Conservation (phyloP, 2,888 invertebrate species). For the Troides oblongomaculatus region DNA sequence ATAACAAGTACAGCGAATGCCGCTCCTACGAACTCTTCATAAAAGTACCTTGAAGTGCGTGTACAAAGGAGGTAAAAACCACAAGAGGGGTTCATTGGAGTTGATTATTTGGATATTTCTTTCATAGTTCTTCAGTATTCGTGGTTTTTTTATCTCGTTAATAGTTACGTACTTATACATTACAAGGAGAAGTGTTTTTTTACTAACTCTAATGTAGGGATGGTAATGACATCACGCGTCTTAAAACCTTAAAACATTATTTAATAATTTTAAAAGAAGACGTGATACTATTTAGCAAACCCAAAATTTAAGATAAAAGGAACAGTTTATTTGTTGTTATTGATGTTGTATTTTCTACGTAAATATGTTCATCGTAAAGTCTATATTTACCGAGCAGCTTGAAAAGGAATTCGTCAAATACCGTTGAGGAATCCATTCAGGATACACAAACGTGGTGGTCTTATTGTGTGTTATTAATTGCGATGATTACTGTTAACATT, state of each 20-base stretch:
- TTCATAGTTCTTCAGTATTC: neutral
- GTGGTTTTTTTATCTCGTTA: neutral
- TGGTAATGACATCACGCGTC: no score
- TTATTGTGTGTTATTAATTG: conserved; percentile 33
- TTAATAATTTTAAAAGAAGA: no score
- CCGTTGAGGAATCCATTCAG: neutral
- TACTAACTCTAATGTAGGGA: no score
- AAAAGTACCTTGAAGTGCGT: conserved; percentile 61
- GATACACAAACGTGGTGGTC: conserved; percentile 14
- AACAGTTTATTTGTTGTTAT: no score
- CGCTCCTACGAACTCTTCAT: conserved; percentile 62
- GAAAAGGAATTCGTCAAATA: conserved; percentile 11
- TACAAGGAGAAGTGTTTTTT: neutral
- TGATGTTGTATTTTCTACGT: neutral
- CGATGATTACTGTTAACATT: conserved; percentile 45
- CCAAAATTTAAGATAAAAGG: no score
- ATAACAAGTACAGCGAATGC: conserved; percentile 45
- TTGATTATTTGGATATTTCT: conserved; percentile 26
- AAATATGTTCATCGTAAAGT: neutral
- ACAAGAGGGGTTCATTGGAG: conserved; percentile 35
- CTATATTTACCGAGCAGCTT: neutral
- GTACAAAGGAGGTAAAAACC: conserved; percentile 54
- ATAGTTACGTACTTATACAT: neutral
- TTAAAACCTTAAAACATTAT: no score
- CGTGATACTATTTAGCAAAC: no score